Conservation (phyloP, 2,797 vertebrate genomes). For the Gymnothorax javanicus region DNA sequence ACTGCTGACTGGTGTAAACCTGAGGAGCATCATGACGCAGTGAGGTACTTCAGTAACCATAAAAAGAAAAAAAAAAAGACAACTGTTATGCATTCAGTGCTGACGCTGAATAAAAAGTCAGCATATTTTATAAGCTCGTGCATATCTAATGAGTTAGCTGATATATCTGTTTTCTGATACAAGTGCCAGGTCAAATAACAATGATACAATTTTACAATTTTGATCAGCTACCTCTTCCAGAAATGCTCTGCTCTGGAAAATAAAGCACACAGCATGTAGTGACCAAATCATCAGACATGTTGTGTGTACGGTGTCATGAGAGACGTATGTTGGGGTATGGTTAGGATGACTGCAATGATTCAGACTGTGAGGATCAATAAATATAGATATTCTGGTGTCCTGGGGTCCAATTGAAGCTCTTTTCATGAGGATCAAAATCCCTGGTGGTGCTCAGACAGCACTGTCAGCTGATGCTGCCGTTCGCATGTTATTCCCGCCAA, state of each 20-base stretch:
- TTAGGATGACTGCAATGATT: no score
- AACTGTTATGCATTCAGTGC: not conserved
- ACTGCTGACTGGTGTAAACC: not conserved
- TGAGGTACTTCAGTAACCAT: not conserved
- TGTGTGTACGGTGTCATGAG: not conserved
- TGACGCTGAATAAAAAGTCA: not conserved
- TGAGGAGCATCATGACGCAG: not conserved
- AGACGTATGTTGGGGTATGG: not conserved
- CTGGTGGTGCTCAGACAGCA: no score
- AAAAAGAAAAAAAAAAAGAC: not conserved
- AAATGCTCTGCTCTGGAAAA: not conserved
- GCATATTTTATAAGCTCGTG: not conserved
- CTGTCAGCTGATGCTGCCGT: no score
- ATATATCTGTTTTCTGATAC: not conserved
- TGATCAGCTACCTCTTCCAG: not conserved
- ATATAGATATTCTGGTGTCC: no score
- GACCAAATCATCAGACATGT: not conserved
- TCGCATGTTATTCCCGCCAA: no score
- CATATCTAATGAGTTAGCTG: not conserved
- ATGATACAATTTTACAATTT: not conserved
- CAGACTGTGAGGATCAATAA: no score
- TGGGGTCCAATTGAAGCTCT: no score
- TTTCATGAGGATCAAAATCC: no score
- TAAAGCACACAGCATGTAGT: not conserved
- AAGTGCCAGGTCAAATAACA: not conserved